Percentiles rank a stretch among this genome's conserved stretches.
phyloP scores from a whole-genome alignment of 2,888 invertebrate species.

The Lasioglossum morio region DNA sequence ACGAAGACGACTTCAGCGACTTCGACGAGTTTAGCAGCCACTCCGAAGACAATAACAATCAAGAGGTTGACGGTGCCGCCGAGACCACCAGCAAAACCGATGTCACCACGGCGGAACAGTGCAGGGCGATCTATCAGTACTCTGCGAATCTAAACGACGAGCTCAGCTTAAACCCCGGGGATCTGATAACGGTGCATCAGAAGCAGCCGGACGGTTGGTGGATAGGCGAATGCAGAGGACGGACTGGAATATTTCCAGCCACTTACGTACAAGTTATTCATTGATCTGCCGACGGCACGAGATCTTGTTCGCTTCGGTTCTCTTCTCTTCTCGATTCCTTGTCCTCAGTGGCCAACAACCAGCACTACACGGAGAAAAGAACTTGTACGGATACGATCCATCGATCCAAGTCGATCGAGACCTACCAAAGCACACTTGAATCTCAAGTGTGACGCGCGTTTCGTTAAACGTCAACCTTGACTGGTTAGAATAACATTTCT shows the following conservation, averaged over 20 bases:
- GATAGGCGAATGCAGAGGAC: constrained; percentile 94
- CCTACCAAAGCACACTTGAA: constrained; percentile 39
- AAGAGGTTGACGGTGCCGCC: constrained; percentile 79
- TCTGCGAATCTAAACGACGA: constrained; percentile 95
- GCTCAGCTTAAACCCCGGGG: constrained; percentile 89
- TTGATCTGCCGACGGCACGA: constrained; percentile 55
- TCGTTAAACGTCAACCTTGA: not conserved
- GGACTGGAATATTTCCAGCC: constrained; percentile 96
- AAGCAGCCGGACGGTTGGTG: constrained; percentile 98
- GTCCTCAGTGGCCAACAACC: not conserved
- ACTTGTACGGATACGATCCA: not conserved
- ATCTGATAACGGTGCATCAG: constrained; percentile 94
- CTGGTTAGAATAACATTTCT: not conserved
- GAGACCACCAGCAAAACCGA: constrained; percentile 62
- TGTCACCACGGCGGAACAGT: constrained; percentile 84
- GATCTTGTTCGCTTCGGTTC: not conserved
- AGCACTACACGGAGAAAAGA: not conserved
- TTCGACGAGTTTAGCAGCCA: constrained; percentile 87
- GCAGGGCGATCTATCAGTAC: constrained; percentile 95
- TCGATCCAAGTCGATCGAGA: constrained; percentile 6
- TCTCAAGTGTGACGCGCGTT: constrained; percentile 15
- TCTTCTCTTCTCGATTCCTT: not conserved
- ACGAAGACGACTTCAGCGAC: constrained; percentile 88
- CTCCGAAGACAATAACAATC: constrained; percentile 83
- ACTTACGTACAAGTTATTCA: constrained; percentile 95